Conservation (phyloP, 2,888 invertebrate species). For the Odontocerum albicorne region DNA sequence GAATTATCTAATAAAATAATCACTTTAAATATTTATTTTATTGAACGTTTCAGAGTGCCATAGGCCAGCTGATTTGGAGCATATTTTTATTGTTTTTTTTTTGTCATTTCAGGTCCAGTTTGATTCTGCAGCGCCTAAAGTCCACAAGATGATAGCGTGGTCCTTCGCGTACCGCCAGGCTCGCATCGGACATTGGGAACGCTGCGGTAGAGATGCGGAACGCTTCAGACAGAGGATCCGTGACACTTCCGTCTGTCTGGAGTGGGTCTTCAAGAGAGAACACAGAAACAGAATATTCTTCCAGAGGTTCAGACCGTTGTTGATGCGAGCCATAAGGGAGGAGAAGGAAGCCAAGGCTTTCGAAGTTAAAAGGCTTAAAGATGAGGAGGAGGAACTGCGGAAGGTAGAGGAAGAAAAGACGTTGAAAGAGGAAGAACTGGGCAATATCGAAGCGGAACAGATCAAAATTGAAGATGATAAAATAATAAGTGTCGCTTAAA, state of each 20-base stretch:
- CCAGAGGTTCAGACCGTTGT: constrained; percentile 52
- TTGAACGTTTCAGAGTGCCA: too few relatives aligned
- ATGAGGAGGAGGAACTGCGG: constrained; percentile 15
- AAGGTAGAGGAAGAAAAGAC: constrained; percentile 14
- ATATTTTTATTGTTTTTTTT: background rate
- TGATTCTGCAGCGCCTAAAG: constrained; percentile 53
- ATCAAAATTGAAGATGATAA: background rate
- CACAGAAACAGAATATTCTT: constrained; percentile 55
- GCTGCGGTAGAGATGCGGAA: constrained; percentile 56
- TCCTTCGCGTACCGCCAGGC: constrained; percentile 62
- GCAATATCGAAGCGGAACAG: background rate
- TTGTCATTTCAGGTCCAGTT: constrained; percentile 62
- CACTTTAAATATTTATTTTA: too few relatives aligned
- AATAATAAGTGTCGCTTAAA: background rate
- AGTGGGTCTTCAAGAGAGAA: constrained; percentile 55
- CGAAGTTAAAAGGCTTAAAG: constrained; percentile 27
- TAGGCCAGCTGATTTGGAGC: background rate
- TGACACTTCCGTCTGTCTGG: constrained; percentile 52
- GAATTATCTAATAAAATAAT: too few relatives aligned
- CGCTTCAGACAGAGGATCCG: constrained; percentile 55
- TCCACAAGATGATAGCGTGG: constrained; percentile 64
- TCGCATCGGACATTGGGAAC: constrained; percentile 63
- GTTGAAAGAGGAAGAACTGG: background rate
- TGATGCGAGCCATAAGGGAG: constrained; percentile 43
- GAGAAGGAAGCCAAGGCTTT: constrained; percentile 45